Evolutionary conservation across 2,888 invertebrate genomes (phyloP).

Genomic region (Leucoma salicis): DNA sequence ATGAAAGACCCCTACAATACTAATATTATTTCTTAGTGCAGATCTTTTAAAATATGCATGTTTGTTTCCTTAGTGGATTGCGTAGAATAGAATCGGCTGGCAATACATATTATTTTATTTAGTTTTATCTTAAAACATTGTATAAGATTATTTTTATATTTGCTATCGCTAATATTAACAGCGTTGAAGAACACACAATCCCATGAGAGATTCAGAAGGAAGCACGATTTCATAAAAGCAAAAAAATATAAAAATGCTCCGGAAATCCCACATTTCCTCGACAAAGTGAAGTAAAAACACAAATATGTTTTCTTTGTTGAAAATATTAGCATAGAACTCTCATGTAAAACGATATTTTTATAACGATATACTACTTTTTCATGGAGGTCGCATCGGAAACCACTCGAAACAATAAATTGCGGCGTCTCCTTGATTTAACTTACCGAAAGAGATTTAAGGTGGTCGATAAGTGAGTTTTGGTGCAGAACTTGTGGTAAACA

Average conservation of each 20-base stretch:
- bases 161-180: too few species aligned
- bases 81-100: too few species aligned
- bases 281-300: constrained; percentile 18
- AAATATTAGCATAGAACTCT: constrained; percentile 36
- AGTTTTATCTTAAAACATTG: too few species aligned
- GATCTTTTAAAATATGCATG: too few species aligned
- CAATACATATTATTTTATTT: too few species aligned
- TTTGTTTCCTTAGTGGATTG: too few species aligned
- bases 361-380: constrained; percentile 32
- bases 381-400: constrained; percentile 34
- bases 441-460: constrained; percentile 62
- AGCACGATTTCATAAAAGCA: constrained; percentile 9
- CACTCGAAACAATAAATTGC: constrained; percentile 43
- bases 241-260: constrained; percentile 20
- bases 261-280: constrained; percentile 20
- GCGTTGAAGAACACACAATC: constrained; percentile 15
- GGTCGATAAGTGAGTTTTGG: constrained; percentile 56
- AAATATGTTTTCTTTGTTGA: constrained; percentile 27
- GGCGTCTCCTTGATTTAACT: constrained; percentile 55
- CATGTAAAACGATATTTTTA: constrained; percentile 37
- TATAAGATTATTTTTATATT: too few species aligned
- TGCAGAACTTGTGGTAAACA: constrained; percentile 42
- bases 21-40: too few species aligned
- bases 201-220: constrained; percentile 21
- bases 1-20: too few species aligned